Conservation (phyloP, 2,113 vertebrate species). For the Formicarius rufipectus region DNA sequence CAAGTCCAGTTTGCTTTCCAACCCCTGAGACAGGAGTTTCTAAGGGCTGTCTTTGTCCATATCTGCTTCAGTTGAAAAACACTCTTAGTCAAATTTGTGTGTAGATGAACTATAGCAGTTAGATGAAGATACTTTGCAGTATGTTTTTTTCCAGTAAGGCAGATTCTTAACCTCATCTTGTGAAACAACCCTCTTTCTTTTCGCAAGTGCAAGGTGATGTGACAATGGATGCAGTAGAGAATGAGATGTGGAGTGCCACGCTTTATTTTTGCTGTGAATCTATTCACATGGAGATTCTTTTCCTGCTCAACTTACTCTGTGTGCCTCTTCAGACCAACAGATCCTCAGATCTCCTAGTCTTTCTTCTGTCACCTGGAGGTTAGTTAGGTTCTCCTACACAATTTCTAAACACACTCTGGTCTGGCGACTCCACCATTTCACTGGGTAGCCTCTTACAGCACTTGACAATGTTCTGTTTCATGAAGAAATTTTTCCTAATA, state of each 20-base stretch:
- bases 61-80: not conserved
- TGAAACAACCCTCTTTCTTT: not conserved
- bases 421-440: not conserved
- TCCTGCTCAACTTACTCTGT: not conserved
- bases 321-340: not conserved
- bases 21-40: not conserved
- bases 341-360: not conserved
- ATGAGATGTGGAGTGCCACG: not conserved
- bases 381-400: not conserved
- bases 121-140: not conserved
- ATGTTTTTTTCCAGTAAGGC: not conserved
- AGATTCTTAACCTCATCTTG: not conserved
- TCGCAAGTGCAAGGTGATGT: not conserved
- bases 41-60: not conserved
- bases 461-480: rapidly evolving
- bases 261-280: not conserved
- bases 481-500: not conserved
- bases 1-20: not conserved
- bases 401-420: not conserved
- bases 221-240: not conserved
- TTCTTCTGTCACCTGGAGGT: not conserved
- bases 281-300: not conserved
- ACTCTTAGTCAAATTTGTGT: not conserved
- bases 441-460: not conserved
- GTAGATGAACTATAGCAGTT: not conserved